These are phyloP conservation scores for Hiodon alosoides DNA, from an alignment of 2,113 vertebrate genomes.

Conservation along the genomic window DNA sequence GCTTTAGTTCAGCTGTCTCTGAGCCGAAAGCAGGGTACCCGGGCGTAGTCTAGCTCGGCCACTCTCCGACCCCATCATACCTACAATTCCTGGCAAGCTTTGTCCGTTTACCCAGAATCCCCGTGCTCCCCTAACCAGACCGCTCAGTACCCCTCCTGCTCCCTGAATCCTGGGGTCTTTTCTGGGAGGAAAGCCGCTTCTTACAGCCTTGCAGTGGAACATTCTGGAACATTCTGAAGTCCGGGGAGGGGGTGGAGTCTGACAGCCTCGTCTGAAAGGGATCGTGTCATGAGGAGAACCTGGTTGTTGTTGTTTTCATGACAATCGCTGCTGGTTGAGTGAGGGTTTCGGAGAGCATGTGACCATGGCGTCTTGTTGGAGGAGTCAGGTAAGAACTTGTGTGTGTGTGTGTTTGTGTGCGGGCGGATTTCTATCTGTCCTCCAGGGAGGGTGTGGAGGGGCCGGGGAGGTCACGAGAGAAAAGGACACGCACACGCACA, in stretches of 20 bases:
- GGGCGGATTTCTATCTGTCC: too few species aligned
- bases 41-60: too few species aligned
- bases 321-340: background rate
- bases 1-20: background rate
- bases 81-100: too few species aligned
- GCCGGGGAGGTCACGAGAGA: background rate
- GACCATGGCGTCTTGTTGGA: slow-evolving; percentile 67
- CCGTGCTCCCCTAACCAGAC: background rate
- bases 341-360: slow-evolving; percentile 39
- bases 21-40: background rate
- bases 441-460: background rate
- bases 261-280: background rate
- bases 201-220: slow-evolving; percentile 2
- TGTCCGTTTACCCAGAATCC: too few species aligned
- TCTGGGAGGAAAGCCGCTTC: background rate
- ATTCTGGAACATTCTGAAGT: background rate
- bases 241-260: slow-evolving; percentile 6
- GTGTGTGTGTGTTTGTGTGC: too few species aligned
- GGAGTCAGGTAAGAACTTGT: slow-evolving; percentile 54
- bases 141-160: too few species aligned
- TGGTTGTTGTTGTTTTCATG: background rate
- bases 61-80: too few species aligned
- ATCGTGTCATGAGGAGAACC: background rate
- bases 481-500: background rate
- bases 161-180: background rate